Conservation (phyloP, 2,113 vertebrate genomes). For the Lepus americanus region DNA sequence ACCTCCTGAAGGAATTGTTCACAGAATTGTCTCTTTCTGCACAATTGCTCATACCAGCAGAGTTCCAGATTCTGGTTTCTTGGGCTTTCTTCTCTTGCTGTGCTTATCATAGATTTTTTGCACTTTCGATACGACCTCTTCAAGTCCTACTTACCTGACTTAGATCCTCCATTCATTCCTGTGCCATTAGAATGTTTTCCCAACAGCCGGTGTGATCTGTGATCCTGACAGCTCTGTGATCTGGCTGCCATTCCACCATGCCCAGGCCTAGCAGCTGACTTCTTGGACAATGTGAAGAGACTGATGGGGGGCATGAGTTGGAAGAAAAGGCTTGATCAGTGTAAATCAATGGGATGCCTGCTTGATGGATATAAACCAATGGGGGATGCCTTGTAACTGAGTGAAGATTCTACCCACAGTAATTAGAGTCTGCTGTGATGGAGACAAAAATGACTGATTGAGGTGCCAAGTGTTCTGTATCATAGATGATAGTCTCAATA, state of each 20-base stretch:
- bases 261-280: neutral
- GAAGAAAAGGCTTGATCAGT: neutral
- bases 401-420: neutral
- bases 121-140: neutral
- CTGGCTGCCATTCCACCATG: neutral
- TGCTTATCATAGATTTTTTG: neutral
- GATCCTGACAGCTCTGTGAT: neutral
- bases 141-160: neutral
- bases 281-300: neutral
- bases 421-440: neutral
- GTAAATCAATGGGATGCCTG: neutral
- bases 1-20: neutral
- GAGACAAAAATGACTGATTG: neutral
- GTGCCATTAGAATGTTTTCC: neutral
- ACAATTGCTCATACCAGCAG: neutral
- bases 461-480: neutral
- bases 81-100: neutral
- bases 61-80: neutral
- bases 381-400: neutral
- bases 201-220: neutral
- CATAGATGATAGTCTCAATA: neutral
- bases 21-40: neutral
- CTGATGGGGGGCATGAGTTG: no score
- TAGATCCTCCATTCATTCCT: neutral
- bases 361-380: no score